phyloP scores from a whole-genome alignment of 1,140 invertebrate genomes.

The Drosophila simulans region DNA sequence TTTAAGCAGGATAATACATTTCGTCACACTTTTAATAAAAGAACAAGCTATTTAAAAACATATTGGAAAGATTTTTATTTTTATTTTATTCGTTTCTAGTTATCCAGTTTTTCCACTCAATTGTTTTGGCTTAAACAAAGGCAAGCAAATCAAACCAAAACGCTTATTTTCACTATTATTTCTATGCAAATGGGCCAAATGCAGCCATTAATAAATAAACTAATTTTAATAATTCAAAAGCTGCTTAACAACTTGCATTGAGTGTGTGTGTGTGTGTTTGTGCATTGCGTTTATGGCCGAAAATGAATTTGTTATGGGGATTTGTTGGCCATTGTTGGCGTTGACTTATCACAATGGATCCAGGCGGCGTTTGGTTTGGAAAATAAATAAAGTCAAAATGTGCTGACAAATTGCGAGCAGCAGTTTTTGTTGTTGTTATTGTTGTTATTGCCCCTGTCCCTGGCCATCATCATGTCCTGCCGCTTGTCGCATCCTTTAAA shows the following conservation, averaged over 20 bases:
- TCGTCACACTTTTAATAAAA: no score
- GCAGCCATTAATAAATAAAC: constrained; percentile 4
- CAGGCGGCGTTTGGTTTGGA: neutral
- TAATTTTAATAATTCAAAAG: constrained; percentile 5
- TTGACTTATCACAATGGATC: constrained; percentile 10
- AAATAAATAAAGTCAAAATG: constrained; percentile 22
- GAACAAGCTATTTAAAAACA: no score
- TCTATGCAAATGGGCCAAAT: neutral
- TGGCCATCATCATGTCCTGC: constrained; percentile 19
- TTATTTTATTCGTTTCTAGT: no score
- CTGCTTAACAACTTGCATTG: no score
- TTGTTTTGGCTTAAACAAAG: neutral
- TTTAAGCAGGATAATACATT: no score
- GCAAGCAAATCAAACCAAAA: constrained; percentile 14
- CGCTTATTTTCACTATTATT: neutral
- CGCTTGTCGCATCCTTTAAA: constrained; percentile 35
- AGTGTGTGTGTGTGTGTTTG: neutral
- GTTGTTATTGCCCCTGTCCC: neutral
- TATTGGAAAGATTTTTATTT: no score
- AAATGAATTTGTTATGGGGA: neutral
- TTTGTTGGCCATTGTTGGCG: neutral
- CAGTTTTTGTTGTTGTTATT: constrained; percentile 2
- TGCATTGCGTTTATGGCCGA: neutral
- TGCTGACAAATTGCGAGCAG: constrained; percentile 5
- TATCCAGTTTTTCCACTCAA: neutral